Evolutionary conservation across 2,113 vertebrate species (phyloP), one percentile per base, ranked within the genome.

Genomic region (Apistogramma diplotaenia): DNA sequence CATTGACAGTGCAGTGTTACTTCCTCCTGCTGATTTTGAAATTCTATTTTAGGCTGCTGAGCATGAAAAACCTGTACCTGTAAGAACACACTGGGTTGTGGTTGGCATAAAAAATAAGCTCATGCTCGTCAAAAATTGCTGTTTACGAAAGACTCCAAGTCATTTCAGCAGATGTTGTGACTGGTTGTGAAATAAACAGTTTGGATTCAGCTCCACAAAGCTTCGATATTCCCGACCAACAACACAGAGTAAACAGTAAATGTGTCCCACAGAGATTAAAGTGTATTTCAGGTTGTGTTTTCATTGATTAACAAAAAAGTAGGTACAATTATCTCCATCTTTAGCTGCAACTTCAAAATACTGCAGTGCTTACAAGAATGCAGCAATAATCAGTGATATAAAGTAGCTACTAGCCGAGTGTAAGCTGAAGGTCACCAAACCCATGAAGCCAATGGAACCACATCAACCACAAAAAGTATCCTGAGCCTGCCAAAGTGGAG

Each of bases 211-310:
- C 11, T 65, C 10, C 37, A 65, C 15, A 43, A 43, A 0, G 0
- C 2, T 3, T 43, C 18, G 43, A 43, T 65, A 23, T 46, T 21
- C 23, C 37, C 27, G 21, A 46, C 3, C 23, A 46, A 46, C 37
- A 67, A 67, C 62, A 65, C n/a, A 46, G 37, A 27, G 61, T 16
- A 46, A 2, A 16, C 43, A 5, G 15, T 15, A 46, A 46, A 49
- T 49, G 16, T 67, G 62, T 7, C 37, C 23, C 23, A 46, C 62
- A 67, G 43, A 67, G 40, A 27, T 67, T 67, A 67, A 67, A 46
- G 40, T 67, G 15, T 67, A 3, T 8, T 19, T 8, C 49, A 51
- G 18, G 49, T 18, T 19, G 46, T 51, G 46, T 3, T 51, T 3
- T 19, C 19, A 49, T 18, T 51, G 18, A 51, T 51, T 0, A 51